Evolutionary conservation across 2,113 vertebrate species (phyloP).

Genomic region (Rhinolophus ferrumequinum): DNA sequence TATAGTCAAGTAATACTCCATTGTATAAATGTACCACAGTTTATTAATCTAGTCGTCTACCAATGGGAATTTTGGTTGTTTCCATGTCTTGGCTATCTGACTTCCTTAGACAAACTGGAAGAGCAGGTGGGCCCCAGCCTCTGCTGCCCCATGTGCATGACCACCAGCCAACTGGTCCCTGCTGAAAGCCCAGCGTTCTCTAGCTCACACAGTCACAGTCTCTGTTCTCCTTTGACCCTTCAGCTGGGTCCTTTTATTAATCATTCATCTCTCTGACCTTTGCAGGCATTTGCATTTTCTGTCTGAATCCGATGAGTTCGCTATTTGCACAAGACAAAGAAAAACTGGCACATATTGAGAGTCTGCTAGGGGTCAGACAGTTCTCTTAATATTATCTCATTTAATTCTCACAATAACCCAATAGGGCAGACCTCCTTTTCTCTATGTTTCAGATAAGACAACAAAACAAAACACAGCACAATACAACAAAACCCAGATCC

Average conservation of each 20-base stretch:
- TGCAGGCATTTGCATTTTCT: not conserved
- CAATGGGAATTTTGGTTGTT: too few relatives aligned
- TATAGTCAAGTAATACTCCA: too few relatives aligned
- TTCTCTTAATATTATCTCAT: too few relatives aligned
- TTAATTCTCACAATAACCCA: not conserved
- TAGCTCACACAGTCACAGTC: not conserved
- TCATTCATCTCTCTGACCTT: not conserved
- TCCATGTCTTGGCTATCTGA: too few relatives aligned
- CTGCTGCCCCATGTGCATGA: rapidly evolving
- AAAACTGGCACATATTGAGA: not conserved
- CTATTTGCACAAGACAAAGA: not conserved
- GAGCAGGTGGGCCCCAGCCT: not conserved
- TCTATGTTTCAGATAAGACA: not conserved
- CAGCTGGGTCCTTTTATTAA: not conserved
- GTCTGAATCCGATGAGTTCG: not conserved
- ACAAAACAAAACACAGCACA: not conserved
- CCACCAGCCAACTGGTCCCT: not conserved
- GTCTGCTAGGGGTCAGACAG: not conserved
- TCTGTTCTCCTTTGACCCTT: not conserved
- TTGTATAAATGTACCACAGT: too few relatives aligned
- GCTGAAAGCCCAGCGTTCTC: too few relatives aligned
- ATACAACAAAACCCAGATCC: not conserved
- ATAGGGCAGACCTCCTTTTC: not conserved
- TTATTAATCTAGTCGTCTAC: too few relatives aligned
- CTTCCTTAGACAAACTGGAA: not conserved